A percentile compares a stretch with the other conserved stretches of the same genome.
Conservation (phyloP, 2,113 vertebrate genomes). For the Gambusia holbrooki region DNA sequence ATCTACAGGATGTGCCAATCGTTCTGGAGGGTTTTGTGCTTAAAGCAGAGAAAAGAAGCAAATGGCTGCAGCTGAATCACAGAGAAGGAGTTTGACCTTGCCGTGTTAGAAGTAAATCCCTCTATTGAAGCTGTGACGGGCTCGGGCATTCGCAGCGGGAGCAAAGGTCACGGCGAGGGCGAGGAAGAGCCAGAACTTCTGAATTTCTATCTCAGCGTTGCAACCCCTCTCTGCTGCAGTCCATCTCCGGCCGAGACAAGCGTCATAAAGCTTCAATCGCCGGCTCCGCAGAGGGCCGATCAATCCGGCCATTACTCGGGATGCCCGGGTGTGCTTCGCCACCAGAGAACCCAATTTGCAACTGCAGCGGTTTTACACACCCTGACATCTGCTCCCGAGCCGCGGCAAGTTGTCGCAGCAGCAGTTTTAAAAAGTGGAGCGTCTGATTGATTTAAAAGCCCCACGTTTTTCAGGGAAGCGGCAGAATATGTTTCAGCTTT, state of each 20-base stretch:
- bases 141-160: conserved; percentile 39
- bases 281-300: conserved; percentile 46
- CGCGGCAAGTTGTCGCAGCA: background rate
- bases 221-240: conserved; percentile 50
- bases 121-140: conserved; percentile 16
- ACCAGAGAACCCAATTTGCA: conserved; percentile 53
- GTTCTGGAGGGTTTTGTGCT: background rate
- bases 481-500: conserved; percentile 27
- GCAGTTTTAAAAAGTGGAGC: conserved; percentile 11
- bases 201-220: conserved; percentile 56
- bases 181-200: conserved; percentile 29
- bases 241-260: conserved; percentile 59
- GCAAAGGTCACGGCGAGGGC: conserved; percentile 14
- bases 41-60: background rate
- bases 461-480: conserved; percentile 4
- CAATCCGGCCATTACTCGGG: conserved; percentile 55
- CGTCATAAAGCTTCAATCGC: conserved; percentile 59
- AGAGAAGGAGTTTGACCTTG: conserved; percentile 52
- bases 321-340: conserved; percentile 43
- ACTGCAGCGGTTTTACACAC: conserved; percentile 37
- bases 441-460: conserved; percentile 44
- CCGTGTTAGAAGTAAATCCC: conserved; percentile 13
- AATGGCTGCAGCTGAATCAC: background rate
- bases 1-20: background rate
- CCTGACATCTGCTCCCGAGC: conserved; percentile 26